Evolutionary conservation across 1,140 invertebrate genomes (phyloP), one percentile per base, ranked within the genome.

Genomic region (Doryteuthis pealeii): DNA sequence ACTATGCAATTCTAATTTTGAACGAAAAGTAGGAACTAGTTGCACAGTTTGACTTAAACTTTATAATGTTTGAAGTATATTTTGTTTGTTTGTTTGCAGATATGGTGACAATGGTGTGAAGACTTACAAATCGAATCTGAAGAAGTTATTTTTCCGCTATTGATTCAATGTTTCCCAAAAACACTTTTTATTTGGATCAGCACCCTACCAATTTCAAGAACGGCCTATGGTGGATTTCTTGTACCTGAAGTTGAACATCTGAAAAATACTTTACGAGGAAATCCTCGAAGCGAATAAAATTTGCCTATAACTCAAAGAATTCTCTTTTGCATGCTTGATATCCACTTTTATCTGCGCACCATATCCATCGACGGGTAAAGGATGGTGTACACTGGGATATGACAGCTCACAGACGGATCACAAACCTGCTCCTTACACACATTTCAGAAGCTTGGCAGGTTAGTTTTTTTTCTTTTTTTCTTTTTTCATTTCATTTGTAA

Each of bases 221-320:
- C 85, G 15, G 79, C 83, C 0, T 79, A 79, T 28, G 88, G 89
- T 14, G 89, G 88, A 0, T 87, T 90, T 74, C 74, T 90, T 0
- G 84, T 88, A 0, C 85, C 87, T 32, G 85, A 89, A 75, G 81
- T 90, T 0, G 82, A 87, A 45, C 89, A 88, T 76, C 79, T 87
- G 71, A 82, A 84, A 69, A 80, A 83, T 35, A 85, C 84, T 14
- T 73, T 90, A 26, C 80, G 89, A 6, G 68, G 89, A 90, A 71
- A 85, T 90, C 10, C 76, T 90, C 74, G 88, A 89, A 80, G 89
- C 89, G 0, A 90, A 90, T 79, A 82, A n/a, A 83, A 70, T 90
- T 81, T 81, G 87, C 87, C 31, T 68, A 75, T 22, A 69, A 74
- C 84, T 87, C 10, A 79, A 77, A 2, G 69, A 81, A 3, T 79